These are phyloP conservation scores for Ormyrus thymus DNA, from an alignment of 2,888 invertebrate species.

Conservation along the genomic window DNA sequence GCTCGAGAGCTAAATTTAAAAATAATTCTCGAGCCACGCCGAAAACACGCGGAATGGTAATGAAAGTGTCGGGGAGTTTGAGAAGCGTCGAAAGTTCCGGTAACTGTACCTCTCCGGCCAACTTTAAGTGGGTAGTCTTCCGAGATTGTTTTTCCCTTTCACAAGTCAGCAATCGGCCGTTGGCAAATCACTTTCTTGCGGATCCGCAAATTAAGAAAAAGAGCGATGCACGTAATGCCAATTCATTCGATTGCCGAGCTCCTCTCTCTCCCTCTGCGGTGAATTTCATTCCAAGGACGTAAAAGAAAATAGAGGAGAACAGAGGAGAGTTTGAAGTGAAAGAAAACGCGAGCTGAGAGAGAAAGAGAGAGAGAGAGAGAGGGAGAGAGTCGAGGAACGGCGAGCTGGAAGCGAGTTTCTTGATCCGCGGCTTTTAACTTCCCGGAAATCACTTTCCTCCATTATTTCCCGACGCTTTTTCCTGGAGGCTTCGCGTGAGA, in stretches of 20 bases:
- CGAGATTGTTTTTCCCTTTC: slow-evolving; percentile 15
- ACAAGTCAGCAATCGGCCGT: slow-evolving; percentile 34
- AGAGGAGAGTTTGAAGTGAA: slow-evolving; percentile 31
- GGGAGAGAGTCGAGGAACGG: neutral
- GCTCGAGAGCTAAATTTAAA: too few relatives aligned
- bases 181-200: slow-evolving; percentile 45
- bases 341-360: slow-evolving; percentile 14
- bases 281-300: slow-evolving; percentile 50
- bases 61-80: neutral
- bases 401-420: slow-evolving; percentile 62
- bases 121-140: slow-evolving; percentile 13
- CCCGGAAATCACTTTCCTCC: slow-evolving; percentile 73
- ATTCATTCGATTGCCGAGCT: slow-evolving; percentile 51
- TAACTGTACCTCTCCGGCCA: neutral
- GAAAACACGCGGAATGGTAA: too few relatives aligned
- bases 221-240: slow-evolving; percentile 47
- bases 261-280: slow-evolving; percentile 12
- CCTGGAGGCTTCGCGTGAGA: slow-evolving; percentile 52
- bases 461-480: slow-evolving; percentile 69
- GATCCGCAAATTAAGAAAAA: slow-evolving; percentile 51
- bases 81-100: neutral
- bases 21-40: too few relatives aligned
- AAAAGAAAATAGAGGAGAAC: slow-evolving; percentile 51
- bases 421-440: slow-evolving; percentile 73
- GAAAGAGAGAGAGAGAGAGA: neutral